Evolutionary conservation across 1,140 invertebrate genomes (phyloP), one percentile per base, ranked within the genome.

Genomic region (Bombus impatiens): DNA sequence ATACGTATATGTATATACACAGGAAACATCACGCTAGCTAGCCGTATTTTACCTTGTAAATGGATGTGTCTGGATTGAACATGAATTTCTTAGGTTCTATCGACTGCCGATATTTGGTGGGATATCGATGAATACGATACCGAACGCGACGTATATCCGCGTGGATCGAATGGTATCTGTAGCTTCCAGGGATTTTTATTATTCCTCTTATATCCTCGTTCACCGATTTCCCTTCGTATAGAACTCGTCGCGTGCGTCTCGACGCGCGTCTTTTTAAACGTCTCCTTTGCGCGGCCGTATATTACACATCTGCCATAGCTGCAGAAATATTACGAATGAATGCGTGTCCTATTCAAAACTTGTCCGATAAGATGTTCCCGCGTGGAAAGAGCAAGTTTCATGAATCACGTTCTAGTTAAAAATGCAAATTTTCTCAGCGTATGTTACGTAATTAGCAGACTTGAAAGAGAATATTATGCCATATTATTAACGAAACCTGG

Each of bases 121-220:
- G 88, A 86, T 84, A 80, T 89, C 87, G 87, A 89, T 89, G 87
- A 89, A 89, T 83, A 84, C 84, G 44, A 86, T 76, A 62, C 67
- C 65, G 44, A 88, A 67, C 47, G 32, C 77, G 62, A 87, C 71
- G 84, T 86, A 47, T 47, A 77, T 59, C 65, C 32, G 59, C 62
- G 42, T 44, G 76, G 35, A 32, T 37, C 35, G 25, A 9, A 40
- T 15, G 18, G 25, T 78, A 59, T 40, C 59, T 76, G 35, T 75
- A 62, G 59, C 40, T 82, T 32, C 37, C 80, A 76, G 47, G 53
- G 42, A 86, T 82, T 89, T 89, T 89, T 88, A 86, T 88, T 88
- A 88, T 88, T 62, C 81, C 40, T 10, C 25, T 53, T 75, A 68
- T 76, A 70, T 44, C 35, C n/a, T 59, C 67, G 44, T 40, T 75